Evolutionary conservation across 2,113 vertebrate species (phyloP).

Genomic region (Cyrtonyx montezumae): DNA sequence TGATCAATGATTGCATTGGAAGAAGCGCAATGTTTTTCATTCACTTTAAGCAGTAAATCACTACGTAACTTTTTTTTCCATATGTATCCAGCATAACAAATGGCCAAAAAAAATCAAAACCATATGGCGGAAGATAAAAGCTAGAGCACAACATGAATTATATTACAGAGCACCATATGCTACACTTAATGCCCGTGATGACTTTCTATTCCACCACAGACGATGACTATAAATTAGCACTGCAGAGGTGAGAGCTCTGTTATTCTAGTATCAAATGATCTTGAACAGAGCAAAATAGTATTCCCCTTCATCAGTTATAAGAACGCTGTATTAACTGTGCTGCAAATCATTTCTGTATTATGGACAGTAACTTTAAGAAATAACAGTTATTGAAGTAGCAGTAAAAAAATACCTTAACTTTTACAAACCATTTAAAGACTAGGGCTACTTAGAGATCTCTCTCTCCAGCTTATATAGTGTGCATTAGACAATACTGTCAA

Average conservation of each 20-base stretch:
- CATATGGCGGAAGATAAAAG: slow-evolving; percentile 54
- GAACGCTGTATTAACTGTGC: background rate
- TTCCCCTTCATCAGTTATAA: background rate
- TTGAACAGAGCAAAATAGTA: background rate
- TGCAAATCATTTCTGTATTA: background rate
- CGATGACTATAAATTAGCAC: slow-evolving; percentile 40
- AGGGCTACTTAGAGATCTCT: background rate
- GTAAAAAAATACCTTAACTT: background rate
- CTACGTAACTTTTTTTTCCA: slow-evolving; percentile 40
- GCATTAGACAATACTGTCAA: background rate
- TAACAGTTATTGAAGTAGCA: background rate
- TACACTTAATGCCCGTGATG: slow-evolving; percentile 27
- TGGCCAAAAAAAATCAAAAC: slow-evolving; percentile 59
- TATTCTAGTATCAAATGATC: background rate
- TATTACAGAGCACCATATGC: slow-evolving; percentile 53
- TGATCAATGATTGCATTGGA: slow-evolving; percentile 10
- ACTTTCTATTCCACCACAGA: slow-evolving; percentile 48
- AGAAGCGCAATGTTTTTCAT: slow-evolving; percentile 9
- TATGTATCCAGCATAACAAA: slow-evolving; percentile 57
- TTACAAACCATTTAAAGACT: background rate
- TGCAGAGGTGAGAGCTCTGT: background rate
- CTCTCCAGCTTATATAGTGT: background rate
- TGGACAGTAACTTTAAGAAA: background rate
- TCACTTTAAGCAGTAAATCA: slow-evolving; percentile 38
- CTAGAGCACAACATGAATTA: slow-evolving; percentile 50